Conservation (phyloP, 2,888 invertebrate genomes). For the Chamaedrilus cognettii region DNA sequence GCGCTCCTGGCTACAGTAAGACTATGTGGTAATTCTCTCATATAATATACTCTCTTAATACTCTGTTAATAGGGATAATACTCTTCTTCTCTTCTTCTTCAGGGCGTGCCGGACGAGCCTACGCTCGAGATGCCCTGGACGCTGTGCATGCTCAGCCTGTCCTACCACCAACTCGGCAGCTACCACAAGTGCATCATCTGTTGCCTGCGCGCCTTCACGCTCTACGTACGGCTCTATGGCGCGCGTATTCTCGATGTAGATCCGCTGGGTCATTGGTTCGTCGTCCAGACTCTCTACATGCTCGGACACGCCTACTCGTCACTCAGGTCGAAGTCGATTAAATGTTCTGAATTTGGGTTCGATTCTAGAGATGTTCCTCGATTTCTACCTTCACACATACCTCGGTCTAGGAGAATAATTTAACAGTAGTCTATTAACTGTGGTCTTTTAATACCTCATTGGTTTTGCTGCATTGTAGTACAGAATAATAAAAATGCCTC, state of each 20-base stretch:
- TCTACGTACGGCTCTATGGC: constrained; percentile 51
- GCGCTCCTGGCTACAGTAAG: constrained; percentile 42
- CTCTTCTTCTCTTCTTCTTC: too few relatives aligned
- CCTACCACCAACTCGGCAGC: constrained; percentile 53
- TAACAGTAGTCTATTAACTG: too few relatives aligned
- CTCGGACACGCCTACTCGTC: constrained; percentile 56
- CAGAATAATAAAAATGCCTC: too few relatives aligned
- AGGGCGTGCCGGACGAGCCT: constrained; percentile 17
- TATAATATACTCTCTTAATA: too few relatives aligned
- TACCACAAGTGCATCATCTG: constrained; percentile 56
- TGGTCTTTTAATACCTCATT: too few relatives aligned
- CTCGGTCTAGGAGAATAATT: too few relatives aligned
- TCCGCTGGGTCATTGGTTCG: constrained; percentile 54
- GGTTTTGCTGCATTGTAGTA: too few relatives aligned
- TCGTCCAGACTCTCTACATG: constrained; percentile 55
- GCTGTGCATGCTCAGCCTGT: constrained; percentile 52
- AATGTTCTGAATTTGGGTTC: too few relatives aligned
- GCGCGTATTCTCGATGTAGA: constrained; percentile 47
- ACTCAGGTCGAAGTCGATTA: constrained; percentile 43
- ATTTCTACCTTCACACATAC: too few relatives aligned
- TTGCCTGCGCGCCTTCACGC: constrained; percentile 54
- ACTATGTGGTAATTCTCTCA: too few relatives aligned
- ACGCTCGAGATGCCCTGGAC: constrained; percentile 52
- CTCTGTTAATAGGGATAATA: too few relatives aligned
- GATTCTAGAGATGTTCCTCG: too few relatives aligned